These are phyloP conservation scores for Acanthiza pusilla DNA, from an alignment of 2,797 vertebrate species.

Conservation along the genomic window DNA sequence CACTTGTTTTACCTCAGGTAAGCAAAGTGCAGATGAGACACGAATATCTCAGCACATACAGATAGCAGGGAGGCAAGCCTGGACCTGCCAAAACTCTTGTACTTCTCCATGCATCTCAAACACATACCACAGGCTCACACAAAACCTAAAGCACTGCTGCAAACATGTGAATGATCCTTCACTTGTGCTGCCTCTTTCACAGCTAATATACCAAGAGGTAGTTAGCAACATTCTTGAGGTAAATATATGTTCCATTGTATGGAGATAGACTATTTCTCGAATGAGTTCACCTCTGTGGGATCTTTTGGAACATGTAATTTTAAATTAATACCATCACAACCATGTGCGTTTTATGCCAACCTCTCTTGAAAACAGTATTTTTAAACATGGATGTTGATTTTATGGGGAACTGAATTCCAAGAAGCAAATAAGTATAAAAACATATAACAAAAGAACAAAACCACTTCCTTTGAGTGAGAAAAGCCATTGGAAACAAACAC, in stretches of 20 bases:
- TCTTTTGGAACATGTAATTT: neutral
- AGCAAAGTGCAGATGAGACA: neutral
- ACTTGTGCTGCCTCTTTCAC: neutral
- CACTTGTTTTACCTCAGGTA: neutral
- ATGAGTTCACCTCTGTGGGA: neutral
- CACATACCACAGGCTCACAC: neutral
- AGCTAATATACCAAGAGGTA: neutral
- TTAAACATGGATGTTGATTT: conserved; percentile 29
- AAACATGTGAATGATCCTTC: neutral
- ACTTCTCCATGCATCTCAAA: neutral
- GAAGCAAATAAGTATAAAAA: conserved; percentile 1
- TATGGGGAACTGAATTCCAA: neutral
- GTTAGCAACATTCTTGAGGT: neutral
- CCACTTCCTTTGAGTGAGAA: neutral
- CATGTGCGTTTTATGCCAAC: neutral
- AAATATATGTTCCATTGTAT: neutral
- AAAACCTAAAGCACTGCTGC: neutral
- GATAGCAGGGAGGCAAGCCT: neutral
- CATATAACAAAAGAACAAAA: neutral
- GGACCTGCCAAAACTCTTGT: neutral
- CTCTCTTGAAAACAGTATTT: neutral
- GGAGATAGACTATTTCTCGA: neutral
- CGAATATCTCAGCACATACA: neutral
- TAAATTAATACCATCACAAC: conserved; percentile 15
- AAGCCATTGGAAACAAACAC: neutral